Evolutionary conservation across 2,113 vertebrate species (phyloP), one percentile per base, ranked within the genome.

Genomic region (Megaceryle maxima): DNA sequence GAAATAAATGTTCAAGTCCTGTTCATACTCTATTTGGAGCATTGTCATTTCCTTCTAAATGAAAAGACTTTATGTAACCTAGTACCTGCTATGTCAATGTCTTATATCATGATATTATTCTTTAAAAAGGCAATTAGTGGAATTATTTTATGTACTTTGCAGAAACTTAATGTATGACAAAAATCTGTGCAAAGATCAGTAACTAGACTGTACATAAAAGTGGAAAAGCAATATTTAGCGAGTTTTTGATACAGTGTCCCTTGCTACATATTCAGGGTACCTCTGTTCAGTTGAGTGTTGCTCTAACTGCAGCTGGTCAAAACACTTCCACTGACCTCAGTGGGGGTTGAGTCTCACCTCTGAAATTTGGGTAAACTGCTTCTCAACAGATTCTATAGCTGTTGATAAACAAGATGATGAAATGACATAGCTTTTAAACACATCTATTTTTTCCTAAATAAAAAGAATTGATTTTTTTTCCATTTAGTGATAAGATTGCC

Each of bases 401-500:
- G 35, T 67, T 80, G 35, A n/a, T 66, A 66, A 89, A 78, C 16
- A 70, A 41, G n/a, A 31, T 63, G 43, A 20, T 81, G 10, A 74
- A 76, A 68, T 76, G 1, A 15, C 21, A 1, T 17, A 64, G 79
- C 12, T 66, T 83, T 28, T 28, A 73, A 74, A 66, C 57, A 28
- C 25, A 29, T 53, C n/a, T 88, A 19, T 10, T 18, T 76, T 66
- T 73, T 89, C 35, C 60, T 50, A 39, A 50, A 70, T n/a, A 35
- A 90, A 88, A 90, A n/a, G 43, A 13, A 51, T 8, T 4, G 14
- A 22, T 6, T 18, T 59, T 84, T 85, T 91, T 96, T 96, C 28
- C 41, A 67, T 97, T 89, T 96, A 99, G 99, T 78, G 99, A 99
- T 97, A 99, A 99, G 97, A 99, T 99, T 96, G 99, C 99, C 92